Evolutionary conservation across 2,113 vertebrate species (phyloP).

Genomic region (Gavialis gangeticus): DNA sequence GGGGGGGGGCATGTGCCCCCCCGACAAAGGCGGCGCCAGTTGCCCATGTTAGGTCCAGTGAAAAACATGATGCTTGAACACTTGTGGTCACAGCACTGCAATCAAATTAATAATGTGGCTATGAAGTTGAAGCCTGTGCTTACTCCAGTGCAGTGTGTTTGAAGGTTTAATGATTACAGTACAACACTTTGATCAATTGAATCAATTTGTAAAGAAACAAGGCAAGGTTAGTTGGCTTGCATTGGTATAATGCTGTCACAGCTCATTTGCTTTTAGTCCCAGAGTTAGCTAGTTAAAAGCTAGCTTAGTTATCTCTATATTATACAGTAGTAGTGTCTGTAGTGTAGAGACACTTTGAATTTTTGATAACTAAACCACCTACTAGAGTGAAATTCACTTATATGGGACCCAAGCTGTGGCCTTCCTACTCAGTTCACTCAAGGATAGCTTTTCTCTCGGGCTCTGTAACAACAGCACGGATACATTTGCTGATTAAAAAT

Average conservation of each 20-base stretch:
- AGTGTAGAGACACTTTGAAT: neutral
- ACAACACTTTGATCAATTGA: conserved; percentile 64
- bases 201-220: conserved; percentile 70
- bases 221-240: conserved; percentile 60
- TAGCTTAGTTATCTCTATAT: conserved; percentile 18
- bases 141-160: neutral
- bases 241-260: conserved; percentile 36
- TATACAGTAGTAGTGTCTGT: neutral
- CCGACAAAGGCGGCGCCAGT: no score
- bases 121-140: conserved; percentile 20
- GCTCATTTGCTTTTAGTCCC: conserved; percentile 54
- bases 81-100: no score
- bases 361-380: neutral
- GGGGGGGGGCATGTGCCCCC: no score
- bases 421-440: conserved; percentile 21
- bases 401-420: conserved; percentile 6
- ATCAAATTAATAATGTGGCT: no score
- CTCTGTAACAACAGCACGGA: neutral
- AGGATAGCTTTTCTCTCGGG: neutral
- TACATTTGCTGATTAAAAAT: no score
- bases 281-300: conserved; percentile 28
- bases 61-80: no score
- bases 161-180: neutral
- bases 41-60: no score
- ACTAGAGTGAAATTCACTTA: neutral